These are phyloP conservation scores for Spisula solida DNA, from an alignment of 2,888 invertebrate species.

Conservation along the genomic window DNA sequence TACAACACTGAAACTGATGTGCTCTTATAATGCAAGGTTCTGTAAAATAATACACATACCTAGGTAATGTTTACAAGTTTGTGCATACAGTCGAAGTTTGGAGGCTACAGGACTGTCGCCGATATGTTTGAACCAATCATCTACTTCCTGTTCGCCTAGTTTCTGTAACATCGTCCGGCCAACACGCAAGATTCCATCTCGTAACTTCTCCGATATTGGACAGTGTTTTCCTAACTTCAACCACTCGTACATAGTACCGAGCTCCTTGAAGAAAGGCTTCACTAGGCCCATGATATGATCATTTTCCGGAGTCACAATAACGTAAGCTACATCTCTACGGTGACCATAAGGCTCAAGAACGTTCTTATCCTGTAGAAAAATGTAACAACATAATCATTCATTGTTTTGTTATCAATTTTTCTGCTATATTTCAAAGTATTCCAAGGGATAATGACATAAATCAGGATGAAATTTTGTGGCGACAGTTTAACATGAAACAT, in stretches of 20 bases:
- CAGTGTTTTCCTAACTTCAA: slow-evolving; percentile 97
- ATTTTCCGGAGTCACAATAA: slow-evolving; percentile 97
- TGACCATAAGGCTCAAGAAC: slow-evolving; percentile 98
- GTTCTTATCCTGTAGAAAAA: slow-evolving; percentile 92
- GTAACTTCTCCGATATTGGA: slow-evolving; percentile 93
- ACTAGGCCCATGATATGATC: slow-evolving; percentile 93
- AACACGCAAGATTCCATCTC: slow-evolving; percentile 96
- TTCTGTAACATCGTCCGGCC: slow-evolving; percentile 90
- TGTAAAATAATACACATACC: slow-evolving; percentile 74
- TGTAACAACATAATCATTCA: background rate
- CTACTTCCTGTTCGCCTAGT: slow-evolving; percentile 91
- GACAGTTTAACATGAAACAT: too few relatives aligned
- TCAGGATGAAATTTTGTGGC: too few relatives aligned
- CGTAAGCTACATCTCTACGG: slow-evolving; percentile 96
- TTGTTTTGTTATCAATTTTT: background rate
- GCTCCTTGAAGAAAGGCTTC: slow-evolving; percentile 95
- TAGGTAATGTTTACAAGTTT: slow-evolving; percentile 92
- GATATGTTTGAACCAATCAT: slow-evolving; percentile 96
- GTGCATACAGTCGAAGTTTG: slow-evolving; percentile 95
- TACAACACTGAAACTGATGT: background rate
- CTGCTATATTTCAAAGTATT: too few relatives aligned
- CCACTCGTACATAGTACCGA: slow-evolving; percentile 97
- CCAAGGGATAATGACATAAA: too few relatives aligned
- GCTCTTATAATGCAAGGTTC: background rate
- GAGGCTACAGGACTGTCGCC: slow-evolving; percentile 93